Percentiles rank a stretch among this genome's conserved stretches.
These are phyloP conservation scores for Silurus lanzhouensis DNA, from an alignment of 2,797 vertebrate species.

Conservation along the genomic window DNA sequence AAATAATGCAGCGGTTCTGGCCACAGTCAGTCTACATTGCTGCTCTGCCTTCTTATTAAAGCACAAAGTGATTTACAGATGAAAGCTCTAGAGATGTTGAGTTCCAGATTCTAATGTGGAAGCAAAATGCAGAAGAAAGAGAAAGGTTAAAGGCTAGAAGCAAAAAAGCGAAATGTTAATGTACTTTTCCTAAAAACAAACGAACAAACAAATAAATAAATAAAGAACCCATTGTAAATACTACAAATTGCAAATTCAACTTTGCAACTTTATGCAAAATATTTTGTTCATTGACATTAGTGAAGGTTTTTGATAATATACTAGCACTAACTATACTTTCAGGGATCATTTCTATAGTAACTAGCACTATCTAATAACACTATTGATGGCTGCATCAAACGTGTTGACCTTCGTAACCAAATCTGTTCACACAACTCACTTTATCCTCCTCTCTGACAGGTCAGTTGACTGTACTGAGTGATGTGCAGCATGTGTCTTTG, in stretches of 20 bases:
- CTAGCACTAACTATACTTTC: no score
- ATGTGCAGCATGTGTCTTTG: slow-evolving; percentile 7
- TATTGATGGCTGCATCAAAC: not conserved
- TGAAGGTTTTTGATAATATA: slow-evolving; percentile 7
- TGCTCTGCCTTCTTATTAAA: not conserved
- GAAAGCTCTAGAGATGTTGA: not conserved
- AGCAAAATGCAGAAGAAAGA: not conserved
- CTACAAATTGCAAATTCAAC: not conserved
- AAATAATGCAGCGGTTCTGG: not conserved
- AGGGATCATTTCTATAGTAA: no score
- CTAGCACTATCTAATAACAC: not conserved
- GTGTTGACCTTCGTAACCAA: slow-evolving; percentile 23
- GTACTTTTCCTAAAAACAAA: not conserved
- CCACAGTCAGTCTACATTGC: not conserved
- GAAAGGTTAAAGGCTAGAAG: not conserved
- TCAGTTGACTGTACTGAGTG: not conserved
- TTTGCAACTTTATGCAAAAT: not conserved
- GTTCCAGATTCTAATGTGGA: not conserved
- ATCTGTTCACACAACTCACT: slow-evolving; percentile 2
- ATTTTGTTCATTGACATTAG: not conserved
- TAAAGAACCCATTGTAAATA: not conserved
- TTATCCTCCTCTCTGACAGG: slow-evolving; percentile 12
- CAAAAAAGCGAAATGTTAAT: not conserved
- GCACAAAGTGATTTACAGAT: not conserved
- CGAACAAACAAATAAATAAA: not conserved